A percentile compares a stretch with the other conserved stretches of the same genome.
Conservation (phyloP, 2,888 invertebrate species). For the Cheilosia soror region DNA sequence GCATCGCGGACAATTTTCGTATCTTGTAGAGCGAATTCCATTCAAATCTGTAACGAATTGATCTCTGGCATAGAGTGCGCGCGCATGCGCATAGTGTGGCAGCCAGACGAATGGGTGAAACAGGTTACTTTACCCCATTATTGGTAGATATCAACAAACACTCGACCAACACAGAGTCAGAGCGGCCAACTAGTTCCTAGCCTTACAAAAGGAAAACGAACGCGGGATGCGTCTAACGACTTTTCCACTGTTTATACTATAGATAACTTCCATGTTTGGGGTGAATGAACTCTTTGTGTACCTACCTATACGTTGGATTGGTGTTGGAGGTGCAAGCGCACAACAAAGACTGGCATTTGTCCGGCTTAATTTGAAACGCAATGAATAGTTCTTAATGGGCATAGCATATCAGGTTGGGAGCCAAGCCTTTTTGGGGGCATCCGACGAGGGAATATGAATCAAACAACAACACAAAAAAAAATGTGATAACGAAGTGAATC, state of each 20-base stretch:
- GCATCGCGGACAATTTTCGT: no score
- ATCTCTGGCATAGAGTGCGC: conserved; percentile 6
- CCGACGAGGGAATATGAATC: not conserved
- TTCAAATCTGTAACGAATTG: conserved; percentile 27
- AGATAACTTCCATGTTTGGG: conserved; percentile 32
- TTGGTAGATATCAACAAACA: conserved; percentile 26
- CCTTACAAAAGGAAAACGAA: conserved; percentile 9
- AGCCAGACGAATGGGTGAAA: conserved; percentile 20
- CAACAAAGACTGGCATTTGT: conserved; percentile 29
- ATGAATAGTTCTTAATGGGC: conserved; percentile 4
- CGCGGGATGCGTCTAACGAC: conserved; percentile 50
- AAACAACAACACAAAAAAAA: conserved; percentile 5
- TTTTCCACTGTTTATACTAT: conserved; percentile 18
- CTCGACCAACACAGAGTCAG: not conserved
- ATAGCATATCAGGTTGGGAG: conserved; percentile 18
- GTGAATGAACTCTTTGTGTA: conserved; percentile 31
- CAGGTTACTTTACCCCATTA: conserved; percentile 47
- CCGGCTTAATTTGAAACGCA: conserved; percentile 6
- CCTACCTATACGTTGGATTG: conserved; percentile 18
- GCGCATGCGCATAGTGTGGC: not conserved
- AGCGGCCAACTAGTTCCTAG: conserved; percentile 17
- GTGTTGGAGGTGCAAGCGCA: conserved; percentile 12
- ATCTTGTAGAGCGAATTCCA: not conserved
- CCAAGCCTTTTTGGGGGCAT: conserved; percentile 22
- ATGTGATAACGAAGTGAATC: conserved; percentile 23